These are phyloP conservation scores for Halcyon badia DNA, from an alignment of 2,797 vertebrate genomes.

Conservation along the genomic window DNA sequence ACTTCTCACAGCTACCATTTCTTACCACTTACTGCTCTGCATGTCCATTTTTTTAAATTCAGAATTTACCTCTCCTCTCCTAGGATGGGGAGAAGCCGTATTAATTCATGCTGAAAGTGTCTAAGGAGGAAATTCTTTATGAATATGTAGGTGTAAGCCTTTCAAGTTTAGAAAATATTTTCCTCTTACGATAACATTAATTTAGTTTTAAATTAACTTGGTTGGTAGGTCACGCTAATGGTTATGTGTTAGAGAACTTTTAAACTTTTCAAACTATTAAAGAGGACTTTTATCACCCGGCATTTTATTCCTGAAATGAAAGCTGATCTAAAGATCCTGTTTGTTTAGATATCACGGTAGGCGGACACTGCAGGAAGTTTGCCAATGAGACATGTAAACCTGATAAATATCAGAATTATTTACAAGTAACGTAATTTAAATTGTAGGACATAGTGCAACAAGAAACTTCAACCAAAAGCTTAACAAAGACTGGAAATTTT, in stretches of 20 bases:
- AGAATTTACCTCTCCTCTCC: not conserved
- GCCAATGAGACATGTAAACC: not conserved
- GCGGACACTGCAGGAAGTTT: not conserved
- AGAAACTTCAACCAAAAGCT: not conserved
- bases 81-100: not conserved
- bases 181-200: rapidly evolving
- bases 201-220: not conserved
- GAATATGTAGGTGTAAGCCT: not conserved
- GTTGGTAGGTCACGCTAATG: not conserved
- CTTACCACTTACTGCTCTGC: not conserved
- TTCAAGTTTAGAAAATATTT: not conserved
- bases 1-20: not conserved
- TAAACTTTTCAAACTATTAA: not conserved
- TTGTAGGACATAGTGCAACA: not conserved
- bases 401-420: not conserved
- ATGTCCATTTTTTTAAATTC: not conserved
- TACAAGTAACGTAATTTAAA: not conserved
- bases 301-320: not conserved
- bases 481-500: not conserved
- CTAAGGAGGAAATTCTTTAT: not conserved
- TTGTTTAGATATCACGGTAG: not conserved
- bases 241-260: not conserved
- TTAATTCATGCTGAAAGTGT: not conserved
- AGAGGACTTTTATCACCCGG: not conserved
- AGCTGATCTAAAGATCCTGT: not conserved